These are phyloP conservation scores for Psilopsiagon aurifrons DNA, from an alignment of 2,113 vertebrate species.

Conservation along the genomic window DNA sequence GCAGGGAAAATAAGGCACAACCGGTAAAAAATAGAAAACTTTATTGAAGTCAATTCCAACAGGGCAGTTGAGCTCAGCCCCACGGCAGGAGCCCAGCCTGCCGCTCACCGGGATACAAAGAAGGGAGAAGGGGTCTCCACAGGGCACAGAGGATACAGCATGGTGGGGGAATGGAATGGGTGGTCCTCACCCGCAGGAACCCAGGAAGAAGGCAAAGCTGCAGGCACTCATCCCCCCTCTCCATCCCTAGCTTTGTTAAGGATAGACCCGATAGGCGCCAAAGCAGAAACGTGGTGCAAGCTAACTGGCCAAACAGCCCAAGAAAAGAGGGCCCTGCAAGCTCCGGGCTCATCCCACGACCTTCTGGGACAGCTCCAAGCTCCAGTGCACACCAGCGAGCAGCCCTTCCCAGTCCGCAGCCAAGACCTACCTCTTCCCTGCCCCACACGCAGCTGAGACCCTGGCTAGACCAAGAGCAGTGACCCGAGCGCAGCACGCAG, in stretches of 20 bases:
- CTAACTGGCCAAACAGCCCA: background rate
- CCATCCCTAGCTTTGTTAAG: constrained; percentile 27
- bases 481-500: background rate
- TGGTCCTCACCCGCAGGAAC: background rate
- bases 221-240: background rate
- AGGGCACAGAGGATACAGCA: constrained; percentile 21
- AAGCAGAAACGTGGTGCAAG: constrained; percentile 49
- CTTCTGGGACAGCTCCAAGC: constrained; percentile 16
- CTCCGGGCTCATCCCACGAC: background rate
- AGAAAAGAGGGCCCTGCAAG: constrained; percentile 26
- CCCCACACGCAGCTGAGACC: background rate
- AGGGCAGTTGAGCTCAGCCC: constrained; percentile 45
- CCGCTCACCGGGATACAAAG: background rate
- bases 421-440: background rate
- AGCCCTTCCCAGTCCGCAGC: background rate
- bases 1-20: constrained; percentile 75
- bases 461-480: background rate
- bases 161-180: background rate
- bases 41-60: constrained; percentile 74
- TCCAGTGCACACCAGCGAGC: constrained; percentile 41
- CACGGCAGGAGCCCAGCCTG: constrained; percentile 50
- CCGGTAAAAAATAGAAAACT: constrained; percentile 79
- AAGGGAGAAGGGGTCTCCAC: background rate
- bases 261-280: constrained; percentile 25
- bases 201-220: constrained; percentile 9